Base-by-base conservation (phyloP, 2,113 vertebrate species). In the Vulpes vulpes region DNA sequence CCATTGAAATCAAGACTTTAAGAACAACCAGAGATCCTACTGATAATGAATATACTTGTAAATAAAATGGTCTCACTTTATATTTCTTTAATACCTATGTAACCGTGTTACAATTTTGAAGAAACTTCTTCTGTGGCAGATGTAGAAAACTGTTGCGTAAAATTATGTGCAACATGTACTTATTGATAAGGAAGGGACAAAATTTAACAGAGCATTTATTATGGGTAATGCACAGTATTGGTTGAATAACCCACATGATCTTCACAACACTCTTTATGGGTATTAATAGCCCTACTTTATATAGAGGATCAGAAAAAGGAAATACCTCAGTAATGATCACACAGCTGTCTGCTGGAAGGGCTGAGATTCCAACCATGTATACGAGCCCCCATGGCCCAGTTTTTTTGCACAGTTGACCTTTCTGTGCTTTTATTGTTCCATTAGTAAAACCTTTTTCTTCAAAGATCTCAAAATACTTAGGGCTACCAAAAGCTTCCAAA, bases 391-490 rank as follows among this genome's bases (percentile, higher is more conserved):
- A 55, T 59, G 55, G 9, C 38, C 32, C 15, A 43, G 30, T 30
- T 65, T 43, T 53, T 60, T 60, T 64, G 83, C 4, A 43, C 0
- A 94, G 35, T n/a, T 62, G 20, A 51, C 32, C 12, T 12, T 94
- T 89, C 19, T 74, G 3, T 30, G 17, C 2, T 51, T 62, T 64
- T 71, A 57, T 12, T 32, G 3, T 35, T 90, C 17, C 10, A 22
- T 35, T 51, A 43, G 11, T 95, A 27, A 73, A 71, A 84, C 23
- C 5, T 1, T 53, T 69, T 92, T 30, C 64, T 91, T 94, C 62
- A 93, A 82, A 91, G 12, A 19, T 71, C n/a, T 95, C 69, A 92
- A 38, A 92, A 88, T 27, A 51, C 32, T 93, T 91, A 79, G 11
- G 3, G 19, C 71, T 91, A 78, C 32, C 16, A 76, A 57, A 71